A percentile compares a stretch with the other conserved stretches of the same genome.
These are phyloP conservation scores for Semibalanus balanoides DNA, from an alignment of 1,140 invertebrate species.

Conservation along the genomic window DNA sequence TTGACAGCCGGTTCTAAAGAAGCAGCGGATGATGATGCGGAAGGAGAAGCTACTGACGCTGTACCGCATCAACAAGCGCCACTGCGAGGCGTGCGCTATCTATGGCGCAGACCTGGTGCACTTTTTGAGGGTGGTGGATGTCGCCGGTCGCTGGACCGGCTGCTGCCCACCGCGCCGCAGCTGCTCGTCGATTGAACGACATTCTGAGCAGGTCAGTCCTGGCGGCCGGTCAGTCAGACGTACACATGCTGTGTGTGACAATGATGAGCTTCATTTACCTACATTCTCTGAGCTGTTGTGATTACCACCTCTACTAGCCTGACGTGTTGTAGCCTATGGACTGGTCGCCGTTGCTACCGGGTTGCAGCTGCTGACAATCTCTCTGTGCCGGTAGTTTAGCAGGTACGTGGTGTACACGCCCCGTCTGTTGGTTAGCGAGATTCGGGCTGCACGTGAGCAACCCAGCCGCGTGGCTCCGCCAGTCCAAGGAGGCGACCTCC, in stretches of 20 bases:
- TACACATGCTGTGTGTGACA: not conserved
- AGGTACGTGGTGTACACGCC: conserved; percentile 47
- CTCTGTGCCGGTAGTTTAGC: not conserved
- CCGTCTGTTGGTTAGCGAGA: conserved; percentile 44
- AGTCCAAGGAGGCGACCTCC: conserved; percentile 34
- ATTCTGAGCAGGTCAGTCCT: conserved; percentile 32
- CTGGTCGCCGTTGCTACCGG: not conserved
- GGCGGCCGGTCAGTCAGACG: not conserved
- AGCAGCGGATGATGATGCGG: conserved; percentile 39
- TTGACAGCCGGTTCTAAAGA: conserved; percentile 29
- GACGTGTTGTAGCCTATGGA: not conserved
- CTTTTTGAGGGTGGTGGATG: conserved; percentile 30
- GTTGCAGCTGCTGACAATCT: not conserved
- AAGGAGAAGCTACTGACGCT: conserved; percentile 43
- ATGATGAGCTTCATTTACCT: not conserved
- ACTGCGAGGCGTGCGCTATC: conserved; percentile 62
- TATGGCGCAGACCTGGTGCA: conserved; percentile 67
- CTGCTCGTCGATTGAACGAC: conserved; percentile 48
- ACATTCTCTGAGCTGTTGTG: not conserved
- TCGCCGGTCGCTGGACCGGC: conserved; percentile 31
- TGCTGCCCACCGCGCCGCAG: conserved; percentile 47
- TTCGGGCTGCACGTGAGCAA: conserved; percentile 50
- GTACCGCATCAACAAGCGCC: conserved; percentile 49
- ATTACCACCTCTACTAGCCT: not conserved
- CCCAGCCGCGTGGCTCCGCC: conserved; percentile 46